Base-by-base conservation (phyloP, 2,797 vertebrate species). In the Platyrinchus mystaceus region DNA sequence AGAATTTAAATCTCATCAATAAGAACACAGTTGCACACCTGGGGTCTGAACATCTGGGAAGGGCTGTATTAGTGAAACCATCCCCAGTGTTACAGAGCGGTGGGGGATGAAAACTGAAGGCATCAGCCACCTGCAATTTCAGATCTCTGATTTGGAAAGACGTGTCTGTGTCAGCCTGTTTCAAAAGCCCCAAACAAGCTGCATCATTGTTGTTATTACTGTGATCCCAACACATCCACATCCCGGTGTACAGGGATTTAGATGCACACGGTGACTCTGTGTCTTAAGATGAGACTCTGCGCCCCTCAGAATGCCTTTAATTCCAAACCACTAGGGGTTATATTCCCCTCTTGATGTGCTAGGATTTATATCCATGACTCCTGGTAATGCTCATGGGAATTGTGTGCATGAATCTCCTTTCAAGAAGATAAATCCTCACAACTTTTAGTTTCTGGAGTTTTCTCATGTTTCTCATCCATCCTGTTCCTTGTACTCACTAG, bases 31-130 rank as follows among this genome's bases (percentile, higher is more conserved):
- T 64, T 84, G 46, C 83, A 95, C 91, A 96, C 84, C 95, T 90
- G 94, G 78, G 60, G 32, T 88, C 83, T 84, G 87, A 94, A 96
- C 71, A 94, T 96, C 91, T 96, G 90, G 86, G 88, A 94, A 92
- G 86, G 39, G 36, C 53, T 60, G 68, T 14, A 43, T 94, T 90
- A 95, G 83, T 59, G 75, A 70, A 82, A 83, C 62, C 76, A 66
- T 92, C 89, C 77, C 84, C 69, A 69, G 63, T 79, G 89, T 88
- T 95, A 87, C 30, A 19, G 26, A 23, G 70, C 26, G 56, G 19
- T 84, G 87, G 82, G 89, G 73, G 89, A 92, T 95, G 90, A 79
- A 86, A 91, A 86, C 83, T 4, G 50, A 84, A 86, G 83, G 58
- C 21, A 2, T 43, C 76, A 91, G 82, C 87, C 95, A 95, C 92